phyloP scores from a whole-genome alignment of 2,113 vertebrate species.

The Cathartes aura region DNA sequence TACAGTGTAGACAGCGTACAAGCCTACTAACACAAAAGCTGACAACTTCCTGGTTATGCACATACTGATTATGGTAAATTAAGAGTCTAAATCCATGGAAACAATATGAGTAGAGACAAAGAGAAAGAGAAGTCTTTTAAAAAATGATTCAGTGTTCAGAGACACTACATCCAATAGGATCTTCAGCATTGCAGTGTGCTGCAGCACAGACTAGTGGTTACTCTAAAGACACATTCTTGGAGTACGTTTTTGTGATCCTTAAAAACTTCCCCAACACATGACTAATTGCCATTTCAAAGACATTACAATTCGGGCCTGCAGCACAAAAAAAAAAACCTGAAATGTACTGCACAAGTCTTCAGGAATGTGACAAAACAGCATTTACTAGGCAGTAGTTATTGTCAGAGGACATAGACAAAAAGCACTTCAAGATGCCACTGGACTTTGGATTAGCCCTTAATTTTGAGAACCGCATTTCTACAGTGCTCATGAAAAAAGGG shows the following conservation, averaged over 20 bases:
- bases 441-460: background rate
- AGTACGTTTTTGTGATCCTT: background rate
- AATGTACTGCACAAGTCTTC: background rate
- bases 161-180: background rate
- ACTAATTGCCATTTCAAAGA: background rate
- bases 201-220: background rate
- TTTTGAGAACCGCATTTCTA: background rate
- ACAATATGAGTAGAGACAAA: background rate
- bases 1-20: background rate
- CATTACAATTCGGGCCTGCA: background rate
- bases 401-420: background rate
- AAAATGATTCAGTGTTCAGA: background rate
- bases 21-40: background rate
- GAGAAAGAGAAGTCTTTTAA: background rate
- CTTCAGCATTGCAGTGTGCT: background rate
- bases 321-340: background rate
- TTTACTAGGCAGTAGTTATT: background rate
- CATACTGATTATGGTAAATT: background rate
- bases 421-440: background rate
- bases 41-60: background rate
- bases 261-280: background rate
- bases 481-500: background rate
- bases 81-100: background rate
- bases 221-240: background rate
- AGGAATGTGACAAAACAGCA: background rate